Evolutionary conservation across 2,888 invertebrate species (phyloP).

Genomic region (Bombyx huttoni): DNA sequence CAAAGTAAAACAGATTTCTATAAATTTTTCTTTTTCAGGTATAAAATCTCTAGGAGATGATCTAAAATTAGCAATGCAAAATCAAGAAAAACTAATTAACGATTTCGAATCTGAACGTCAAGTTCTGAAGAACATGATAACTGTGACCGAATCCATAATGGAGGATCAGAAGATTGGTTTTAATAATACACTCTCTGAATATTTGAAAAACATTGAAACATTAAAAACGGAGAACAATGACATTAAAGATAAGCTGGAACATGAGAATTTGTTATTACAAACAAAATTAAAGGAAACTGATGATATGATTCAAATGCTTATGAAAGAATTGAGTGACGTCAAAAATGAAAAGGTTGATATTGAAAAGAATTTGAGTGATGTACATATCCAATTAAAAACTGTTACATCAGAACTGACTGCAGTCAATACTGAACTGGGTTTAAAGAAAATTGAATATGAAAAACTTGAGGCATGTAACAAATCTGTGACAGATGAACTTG

Average conservation of each 20-base stretch:
- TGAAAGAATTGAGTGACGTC: conserved; percentile 15
- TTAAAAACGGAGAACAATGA: conserved; percentile 22
- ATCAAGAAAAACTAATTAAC: conserved; percentile 30
- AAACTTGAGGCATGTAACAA: conserved; percentile 16
- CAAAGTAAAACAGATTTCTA: not conserved
- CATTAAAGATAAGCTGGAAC: conserved; percentile 14
- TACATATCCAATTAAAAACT: conserved; percentile 11
- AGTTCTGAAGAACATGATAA: conserved; percentile 42
- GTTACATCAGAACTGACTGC: conserved; percentile 12
- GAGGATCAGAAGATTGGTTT: conserved; percentile 37
- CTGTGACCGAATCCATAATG: conserved; percentile 47
- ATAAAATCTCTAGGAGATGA: conserved; percentile 33
- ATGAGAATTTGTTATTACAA: conserved; percentile 14
- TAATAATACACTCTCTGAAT: conserved; percentile 25
- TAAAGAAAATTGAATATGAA: conserved; percentile 10
- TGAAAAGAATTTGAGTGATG: conserved; percentile 8
- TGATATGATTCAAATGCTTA: conserved; percentile 14
- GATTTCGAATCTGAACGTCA: conserved; percentile 45
- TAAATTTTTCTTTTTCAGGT: conserved; percentile 15
- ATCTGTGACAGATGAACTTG: conserved; percentile 10
- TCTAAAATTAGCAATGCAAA: conserved; percentile 27
- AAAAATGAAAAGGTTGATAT: conserved; percentile 13
- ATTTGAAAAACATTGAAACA: conserved; percentile 22
- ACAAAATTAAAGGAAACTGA: conserved; percentile 21
- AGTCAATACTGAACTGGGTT: conserved; percentile 14